Evolutionary conservation across 1,140 invertebrate genomes (phyloP).

Genomic region (Caenorhabditis elegans): WBcel235 BX284602.5:3185001-3185500

Average conservation of each 20-base stretch:
- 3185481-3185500: too few relatives aligned
- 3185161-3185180: neutral
- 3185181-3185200: neutral
- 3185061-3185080: too few relatives aligned
- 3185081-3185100: too few relatives aligned
- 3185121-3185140: too few relatives aligned
- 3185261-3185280: neutral
- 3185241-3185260: neutral
- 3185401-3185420: neutral
- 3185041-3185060: too few relatives aligned
- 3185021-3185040: neutral
- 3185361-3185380: neutral
- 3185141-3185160: neutral
- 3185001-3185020: neutral
- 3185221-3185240: neutral
- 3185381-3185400: neutral
- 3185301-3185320: neutral
- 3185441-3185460: neutral
- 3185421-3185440: neutral
- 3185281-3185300: neutral
- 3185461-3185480: neutral
- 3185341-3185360: neutral
- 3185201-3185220: neutral
- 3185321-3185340: neutral
- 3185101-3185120: too few relatives aligned